Conservation (phyloP, 2,888 invertebrate genomes). For the Lomographa bimaculata region DNA sequence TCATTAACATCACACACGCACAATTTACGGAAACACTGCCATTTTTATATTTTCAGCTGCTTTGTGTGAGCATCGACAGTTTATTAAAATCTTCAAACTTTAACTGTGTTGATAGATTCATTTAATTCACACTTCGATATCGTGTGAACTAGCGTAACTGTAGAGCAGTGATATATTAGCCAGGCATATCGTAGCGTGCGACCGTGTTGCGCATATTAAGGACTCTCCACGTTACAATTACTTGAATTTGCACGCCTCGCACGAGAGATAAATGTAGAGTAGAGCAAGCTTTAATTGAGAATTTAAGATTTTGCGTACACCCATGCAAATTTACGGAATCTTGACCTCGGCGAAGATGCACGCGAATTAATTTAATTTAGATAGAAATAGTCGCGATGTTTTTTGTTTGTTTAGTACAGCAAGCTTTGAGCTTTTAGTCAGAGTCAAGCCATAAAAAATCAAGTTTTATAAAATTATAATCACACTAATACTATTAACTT, state of each 20-base stretch:
- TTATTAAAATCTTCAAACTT: too few species aligned
- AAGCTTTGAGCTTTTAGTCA: too few species aligned
- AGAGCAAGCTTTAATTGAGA: conserved; percentile 15
- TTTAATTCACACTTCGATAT: too few species aligned
- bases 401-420: too few species aligned
- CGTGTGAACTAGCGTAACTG: conserved; percentile 25
- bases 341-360: conserved; percentile 1
- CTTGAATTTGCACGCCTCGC: conserved; percentile 18
- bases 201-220: conserved; percentile 23
- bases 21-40: too few species aligned
- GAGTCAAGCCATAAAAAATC: too few species aligned
- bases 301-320: conserved; percentile 7
- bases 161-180: conserved; percentile 23
- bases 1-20: too few species aligned
- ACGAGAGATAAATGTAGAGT: conserved; percentile 15
- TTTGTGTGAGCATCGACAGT: too few species aligned
- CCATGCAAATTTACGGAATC: conserved; percentile 4
- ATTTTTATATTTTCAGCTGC: too few species aligned
- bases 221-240: conserved; percentile 25
- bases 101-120: too few species aligned
- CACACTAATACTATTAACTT: too few species aligned
- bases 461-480: too few species aligned
- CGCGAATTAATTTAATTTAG: not conserved
- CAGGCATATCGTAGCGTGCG: conserved; percentile 15
- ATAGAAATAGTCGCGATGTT: not conserved